These are phyloP conservation scores for Ornithoptera alexandrae DNA, from an alignment of 2,888 invertebrate species.

Conservation along the genomic window DNA sequence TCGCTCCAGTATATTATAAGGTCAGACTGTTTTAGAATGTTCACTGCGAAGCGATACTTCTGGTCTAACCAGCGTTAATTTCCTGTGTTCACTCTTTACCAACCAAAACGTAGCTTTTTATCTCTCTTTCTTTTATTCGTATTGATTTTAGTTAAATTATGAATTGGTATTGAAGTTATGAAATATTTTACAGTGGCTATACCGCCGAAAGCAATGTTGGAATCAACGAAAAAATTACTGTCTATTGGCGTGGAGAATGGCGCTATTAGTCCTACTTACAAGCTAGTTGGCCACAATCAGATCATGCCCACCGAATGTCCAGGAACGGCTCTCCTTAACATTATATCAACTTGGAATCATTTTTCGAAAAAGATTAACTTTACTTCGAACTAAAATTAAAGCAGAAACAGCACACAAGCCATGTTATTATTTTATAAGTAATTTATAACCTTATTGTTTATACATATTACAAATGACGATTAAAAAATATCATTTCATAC, in stretches of 20 bases:
- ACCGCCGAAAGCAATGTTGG: constrained; percentile 80
- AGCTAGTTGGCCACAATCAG: constrained; percentile 81
- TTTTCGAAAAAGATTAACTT: constrained; percentile 38
- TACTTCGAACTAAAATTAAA: background rate
- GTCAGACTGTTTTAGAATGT: no score
- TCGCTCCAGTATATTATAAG: no score
- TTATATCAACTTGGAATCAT: constrained; percentile 83
- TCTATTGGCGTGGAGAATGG: constrained; percentile 78
- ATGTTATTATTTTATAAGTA: background rate
- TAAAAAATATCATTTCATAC: background rate
- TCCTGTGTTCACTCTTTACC: no score
- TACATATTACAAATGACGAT: no score
- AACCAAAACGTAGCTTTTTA: no score
- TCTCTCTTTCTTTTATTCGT: no score
- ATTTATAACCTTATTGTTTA: background rate
- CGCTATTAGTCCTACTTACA: constrained; percentile 78
- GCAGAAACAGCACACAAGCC: background rate
- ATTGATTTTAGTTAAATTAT: background rate
- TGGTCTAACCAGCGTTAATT: no score
- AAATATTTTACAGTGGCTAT: constrained; percentile 63
- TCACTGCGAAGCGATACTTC: no score
- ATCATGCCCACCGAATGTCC: constrained; percentile 82
- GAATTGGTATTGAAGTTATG: constrained; percentile 22
- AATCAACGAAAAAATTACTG: constrained; percentile 79
- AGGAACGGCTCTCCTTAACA: constrained; percentile 79